Conservation (phyloP, 1,140 invertebrate species). For the Hycleus cichorii region DNA sequence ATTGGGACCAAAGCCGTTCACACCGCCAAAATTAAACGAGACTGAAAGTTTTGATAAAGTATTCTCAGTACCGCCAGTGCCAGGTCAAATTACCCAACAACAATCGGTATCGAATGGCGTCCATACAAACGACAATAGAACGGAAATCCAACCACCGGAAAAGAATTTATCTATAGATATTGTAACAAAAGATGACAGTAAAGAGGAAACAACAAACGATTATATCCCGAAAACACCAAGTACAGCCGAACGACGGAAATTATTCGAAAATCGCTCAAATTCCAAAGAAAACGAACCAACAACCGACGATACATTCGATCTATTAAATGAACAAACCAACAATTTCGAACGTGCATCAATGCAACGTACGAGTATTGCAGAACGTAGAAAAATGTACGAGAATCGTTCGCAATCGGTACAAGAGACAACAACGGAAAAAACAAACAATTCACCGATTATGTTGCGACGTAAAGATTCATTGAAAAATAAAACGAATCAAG, state of each 20-base stretch:
- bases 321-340: slow-evolving; percentile 37
- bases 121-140: neutral
- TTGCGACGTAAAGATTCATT: slow-evolving; percentile 47
- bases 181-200: neutral
- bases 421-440: slow-evolving; percentile 46
- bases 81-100: slow-evolving; percentile 42
- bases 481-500: slow-evolving; percentile 42
- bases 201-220: slow-evolving; percentile 38
- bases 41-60: slow-evolving; percentile 69
- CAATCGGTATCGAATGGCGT: slow-evolving; percentile 15
- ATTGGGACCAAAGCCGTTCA: slow-evolving; percentile 74
- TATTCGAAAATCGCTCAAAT: slow-evolving; percentile 49
- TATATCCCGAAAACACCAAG: slow-evolving; percentile 60
- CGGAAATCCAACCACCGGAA: slow-evolving; percentile 9
- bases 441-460: slow-evolving; percentile 59
- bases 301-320: slow-evolving; percentile 39
- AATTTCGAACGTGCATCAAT: slow-evolving; percentile 47
- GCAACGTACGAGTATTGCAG: slow-evolving; percentile 66
- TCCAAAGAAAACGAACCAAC: slow-evolving; percentile 34
- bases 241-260: slow-evolving; percentile 63
- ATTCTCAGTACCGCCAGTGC: slow-evolving; percentile 66
- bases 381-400: slow-evolving; percentile 68
- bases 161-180: neutral
- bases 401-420: slow-evolving; percentile 45
- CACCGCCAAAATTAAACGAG: slow-evolving; percentile 60